Conservation (phyloP, 2,888 invertebrate genomes). For the Tanytarsus gracilentus region DNA sequence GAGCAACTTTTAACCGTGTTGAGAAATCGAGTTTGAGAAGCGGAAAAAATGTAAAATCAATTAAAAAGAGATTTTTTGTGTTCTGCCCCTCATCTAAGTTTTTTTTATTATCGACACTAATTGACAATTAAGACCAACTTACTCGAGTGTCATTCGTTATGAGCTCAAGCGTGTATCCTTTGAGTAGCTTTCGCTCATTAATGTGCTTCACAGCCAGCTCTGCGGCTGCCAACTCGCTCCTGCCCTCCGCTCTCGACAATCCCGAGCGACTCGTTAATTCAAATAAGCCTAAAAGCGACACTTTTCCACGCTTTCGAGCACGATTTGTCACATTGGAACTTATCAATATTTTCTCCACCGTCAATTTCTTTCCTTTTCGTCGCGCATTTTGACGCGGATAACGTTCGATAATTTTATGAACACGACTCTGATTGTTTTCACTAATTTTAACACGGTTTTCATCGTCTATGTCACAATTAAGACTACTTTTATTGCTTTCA, state of each 20-base stretch:
- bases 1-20: too few species aligned
- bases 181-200: constrained; percentile 58
- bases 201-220: constrained; percentile 70
- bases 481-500: neutral
- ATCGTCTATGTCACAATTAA: too few species aligned
- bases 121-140: constrained; percentile 35
- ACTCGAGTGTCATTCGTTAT: constrained; percentile 83
- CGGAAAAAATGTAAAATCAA: too few species aligned
- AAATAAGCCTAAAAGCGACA: constrained; percentile 68
- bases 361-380: neutral
- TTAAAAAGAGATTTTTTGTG: too few species aligned
- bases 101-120: too few species aligned
- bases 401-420: neutral
- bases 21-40: too few species aligned
- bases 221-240: constrained; percentile 68
- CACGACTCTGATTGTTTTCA: neutral
- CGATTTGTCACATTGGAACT: neutral
- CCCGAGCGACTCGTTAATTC: constrained; percentile 61
- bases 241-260: constrained; percentile 55
- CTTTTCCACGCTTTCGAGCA: constrained; percentile 36
- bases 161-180: constrained; percentile 64
- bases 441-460: too few species aligned
- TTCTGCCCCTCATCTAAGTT: too few species aligned
- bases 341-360: neutral
- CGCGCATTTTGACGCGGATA: neutral